Evolutionary conservation across 2,113 vertebrate genomes (phyloP).

Genomic region (Gallinago media): DNA sequence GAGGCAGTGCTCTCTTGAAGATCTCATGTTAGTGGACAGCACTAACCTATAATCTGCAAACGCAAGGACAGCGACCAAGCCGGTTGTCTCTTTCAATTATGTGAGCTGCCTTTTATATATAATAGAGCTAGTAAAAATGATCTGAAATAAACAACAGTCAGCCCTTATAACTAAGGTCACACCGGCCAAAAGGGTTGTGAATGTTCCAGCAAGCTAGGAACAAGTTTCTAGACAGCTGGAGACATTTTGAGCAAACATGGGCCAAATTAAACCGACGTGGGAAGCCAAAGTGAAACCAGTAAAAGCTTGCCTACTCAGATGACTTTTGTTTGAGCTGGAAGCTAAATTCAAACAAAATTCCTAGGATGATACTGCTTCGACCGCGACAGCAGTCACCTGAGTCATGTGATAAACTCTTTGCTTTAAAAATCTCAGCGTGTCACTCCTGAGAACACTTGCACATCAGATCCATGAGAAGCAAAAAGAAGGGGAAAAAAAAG

Average conservation of each 20-base stretch:
- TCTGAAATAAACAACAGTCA: constrained; percentile 45
- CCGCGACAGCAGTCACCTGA: constrained; percentile 20
- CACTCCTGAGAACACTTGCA: neutral
- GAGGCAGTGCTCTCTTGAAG: neutral
- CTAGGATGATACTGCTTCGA: constrained; percentile 21
- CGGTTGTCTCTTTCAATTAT: neutral
- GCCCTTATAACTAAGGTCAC: constrained; percentile 50
- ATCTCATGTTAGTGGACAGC: neutral
- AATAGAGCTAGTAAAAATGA: constrained; percentile 24
- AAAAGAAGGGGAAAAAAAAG: neutral
- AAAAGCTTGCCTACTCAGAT: constrained; percentile 57
- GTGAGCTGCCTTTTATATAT: constrained; percentile 3
- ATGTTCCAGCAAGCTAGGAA: constrained; percentile 51
- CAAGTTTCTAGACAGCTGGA: constrained; percentile 71
- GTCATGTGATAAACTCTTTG: constrained; percentile 7
- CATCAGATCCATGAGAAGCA: neutral
- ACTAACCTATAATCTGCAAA: neutral
- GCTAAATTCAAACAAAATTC: constrained; percentile 46
- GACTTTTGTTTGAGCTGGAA: constrained; percentile 67
- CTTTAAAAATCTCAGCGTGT: neutral
- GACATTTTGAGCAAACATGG: constrained; percentile 63
- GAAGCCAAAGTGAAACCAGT: constrained; percentile 69
- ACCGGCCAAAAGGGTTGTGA: constrained; percentile 37
- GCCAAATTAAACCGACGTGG: constrained; percentile 59
- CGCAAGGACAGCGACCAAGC: neutral